These are phyloP conservation scores for Alectoris magna DNA, from an alignment of 2,797 vertebrate genomes.

Conservation along the genomic window DNA sequence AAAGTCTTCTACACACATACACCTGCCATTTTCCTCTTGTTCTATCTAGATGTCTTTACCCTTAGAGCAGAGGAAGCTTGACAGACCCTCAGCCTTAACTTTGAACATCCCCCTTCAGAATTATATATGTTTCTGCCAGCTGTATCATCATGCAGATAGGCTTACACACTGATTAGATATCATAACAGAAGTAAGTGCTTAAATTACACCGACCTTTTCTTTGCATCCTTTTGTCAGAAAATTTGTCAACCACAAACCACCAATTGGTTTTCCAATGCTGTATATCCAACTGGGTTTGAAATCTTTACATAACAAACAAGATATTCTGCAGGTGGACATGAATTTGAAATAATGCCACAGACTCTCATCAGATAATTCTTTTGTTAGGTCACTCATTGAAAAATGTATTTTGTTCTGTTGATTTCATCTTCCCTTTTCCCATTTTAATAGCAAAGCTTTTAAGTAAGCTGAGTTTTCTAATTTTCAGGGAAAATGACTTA, in stretches of 20 bases:
- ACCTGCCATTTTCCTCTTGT: neutral
- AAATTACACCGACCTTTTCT: neutral
- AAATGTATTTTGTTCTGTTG: neutral
- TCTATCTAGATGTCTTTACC: neutral
- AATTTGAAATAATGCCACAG: neutral
- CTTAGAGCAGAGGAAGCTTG: neutral
- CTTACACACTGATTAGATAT: neutral
- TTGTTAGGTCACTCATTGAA: neutral
- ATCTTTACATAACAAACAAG: neutral
- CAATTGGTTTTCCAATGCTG: fast-evolving
- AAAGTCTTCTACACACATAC: neutral
- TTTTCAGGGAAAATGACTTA: neutral
- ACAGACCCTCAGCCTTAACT: neutral
- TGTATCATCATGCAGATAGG: neutral
- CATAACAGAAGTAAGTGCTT: neutral
- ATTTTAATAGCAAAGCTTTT: neutral
- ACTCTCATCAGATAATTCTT: neutral
- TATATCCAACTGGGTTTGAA: neutral
- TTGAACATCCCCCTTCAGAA: neutral
- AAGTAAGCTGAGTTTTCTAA: neutral
- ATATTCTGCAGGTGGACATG: neutral
- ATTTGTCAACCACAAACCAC: neutral
- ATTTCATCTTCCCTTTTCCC: neutral
- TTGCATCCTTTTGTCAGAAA: neutral
- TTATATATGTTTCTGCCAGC: neutral